Evolutionary conservation across 2,113 vertebrate species (phyloP), one percentile per base, ranked within the genome.

Genomic region (Neofelis nebulosa): DNA sequence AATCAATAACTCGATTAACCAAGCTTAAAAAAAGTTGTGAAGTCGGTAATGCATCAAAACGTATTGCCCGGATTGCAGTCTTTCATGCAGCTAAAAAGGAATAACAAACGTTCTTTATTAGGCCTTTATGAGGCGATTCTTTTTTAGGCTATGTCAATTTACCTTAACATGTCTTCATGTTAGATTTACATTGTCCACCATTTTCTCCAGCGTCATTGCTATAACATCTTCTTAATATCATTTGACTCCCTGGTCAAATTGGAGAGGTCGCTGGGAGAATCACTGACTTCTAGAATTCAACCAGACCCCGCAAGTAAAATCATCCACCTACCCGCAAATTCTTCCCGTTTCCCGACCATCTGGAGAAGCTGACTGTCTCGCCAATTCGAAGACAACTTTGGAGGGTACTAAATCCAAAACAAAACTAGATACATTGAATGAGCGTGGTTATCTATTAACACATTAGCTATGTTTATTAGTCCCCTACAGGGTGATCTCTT

Each of bases 281-380:
- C 91, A 94, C 93, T 97, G 97, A 97, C 96, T 97, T 97, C 95
- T 97, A 96, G 93, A 97, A 89, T 94, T 96, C 36, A 97, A 95
- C 96, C 92, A 93, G 41, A 97, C 73, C 78, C 81, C 52, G 38
- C 92, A 79, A 55, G n/a, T 96, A 98, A 94, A 98, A 97, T 91
- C 95, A 94, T 41, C 85, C 91, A 91, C 92, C 89, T 83, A 89
- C 96, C 96, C 79, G 89, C 95, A 97, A 91, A 90, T 27, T 41
- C 85, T 71, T 98, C 91, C 92, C 76, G 94, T 95, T 97, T 97
- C 74, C 76, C 61, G 95, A 89, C 89, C 68, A 33, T 76, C 82
- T 61, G 3, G 69, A 73, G 36, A 79, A 84, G 48, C 0, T 0
- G 33, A 80, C 68, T 80, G 95, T 97, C 96, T 79, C 89, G 76